Base-by-base conservation (phyloP, 2,113 vertebrate species). In the Tamias sibiricus region DNA sequence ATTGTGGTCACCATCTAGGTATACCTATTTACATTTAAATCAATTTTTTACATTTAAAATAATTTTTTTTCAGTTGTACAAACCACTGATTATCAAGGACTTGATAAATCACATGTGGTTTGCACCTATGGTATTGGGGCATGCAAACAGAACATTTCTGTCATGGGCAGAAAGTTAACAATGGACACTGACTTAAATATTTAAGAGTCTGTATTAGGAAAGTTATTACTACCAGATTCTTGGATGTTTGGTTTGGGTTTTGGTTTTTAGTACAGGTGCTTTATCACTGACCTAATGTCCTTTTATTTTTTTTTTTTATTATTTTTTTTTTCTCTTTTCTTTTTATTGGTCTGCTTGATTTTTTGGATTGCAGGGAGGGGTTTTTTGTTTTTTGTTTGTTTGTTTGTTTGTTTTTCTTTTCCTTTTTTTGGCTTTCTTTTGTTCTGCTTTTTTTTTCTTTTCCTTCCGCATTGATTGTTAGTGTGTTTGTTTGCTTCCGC, bases 151-250 rank as follows among this genome's bases (percentile, higher is more conserved):
- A 62, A 64, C 40, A 69, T 89, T 62, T 49, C 28, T 47, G 32
- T 84, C 74, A 54, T 54, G 54, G 54, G 47, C 47, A 49, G 47
- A 49, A 49, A 49, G 47, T 12, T 49, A 49, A 49, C 47, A 49
- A 49, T 49, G 47, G 47, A 13, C 47, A 49, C 47, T 49, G n/a
- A n/a, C n/a, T n/a, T n/a, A n/a, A n/a, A n/a, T n/a, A n/a, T n/a
- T n/a, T n/a, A n/a, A n/a, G 47, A 49, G 57, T 59, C 8, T 74
- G 4, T 62, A 69, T 42, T 37, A 42, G 64, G 68, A 47, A 83
- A 32, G 44, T 87, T 88, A 84, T 71, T 71, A 96, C 59, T 19
- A 49, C 49, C 77, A 92, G 44, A 59, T 84, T 96, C 37, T 92
- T 90, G 76, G 40, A 87, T 87, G 44, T 87, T 37, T 24, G 20